These are phyloP conservation scores for Invenusta paracnida DNA, from an alignment of 2,888 invertebrate genomes.

Conservation along the genomic window DNA sequence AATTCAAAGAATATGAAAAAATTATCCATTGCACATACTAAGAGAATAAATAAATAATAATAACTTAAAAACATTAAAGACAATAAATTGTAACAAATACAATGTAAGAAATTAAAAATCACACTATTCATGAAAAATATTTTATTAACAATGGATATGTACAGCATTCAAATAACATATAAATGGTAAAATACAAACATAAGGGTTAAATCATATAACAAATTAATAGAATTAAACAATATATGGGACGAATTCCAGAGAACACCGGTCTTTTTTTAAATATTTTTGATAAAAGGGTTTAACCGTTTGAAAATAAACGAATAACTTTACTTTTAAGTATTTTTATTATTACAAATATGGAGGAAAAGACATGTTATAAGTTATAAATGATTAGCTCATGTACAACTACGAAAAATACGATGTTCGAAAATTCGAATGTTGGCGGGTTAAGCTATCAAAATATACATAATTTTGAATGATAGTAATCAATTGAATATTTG, in stretches of 20 bases:
- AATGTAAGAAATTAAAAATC: neutral
- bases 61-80: neutral
- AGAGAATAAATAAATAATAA: neutral
- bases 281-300: too few relatives aligned
- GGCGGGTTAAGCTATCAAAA: neutral
- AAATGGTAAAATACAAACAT: neutral
- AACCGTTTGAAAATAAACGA: neutral
- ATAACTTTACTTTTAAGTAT: neutral
- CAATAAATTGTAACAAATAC: neutral
- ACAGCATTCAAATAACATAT: neutral
- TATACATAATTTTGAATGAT: too few relatives aligned
- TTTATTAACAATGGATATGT: neutral
- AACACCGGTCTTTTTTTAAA: too few relatives aligned
- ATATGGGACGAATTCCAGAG: too few relatives aligned
- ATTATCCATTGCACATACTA: neutral
- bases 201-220: neutral
- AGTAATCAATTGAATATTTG: too few relatives aligned
- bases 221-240: neutral
- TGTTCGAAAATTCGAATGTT: constrained; percentile 31
- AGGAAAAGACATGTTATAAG: neutral
- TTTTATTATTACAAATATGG: constrained; percentile 1
- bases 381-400: constrained; percentile 16
- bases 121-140: neutral
- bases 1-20: neutral
- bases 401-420: neutral